Percentiles rank a stretch among this genome's conserved stretches.
phyloP scores from a whole-genome alignment of 2,113 vertebrate genomes.

The Micromys minutus region DNA sequence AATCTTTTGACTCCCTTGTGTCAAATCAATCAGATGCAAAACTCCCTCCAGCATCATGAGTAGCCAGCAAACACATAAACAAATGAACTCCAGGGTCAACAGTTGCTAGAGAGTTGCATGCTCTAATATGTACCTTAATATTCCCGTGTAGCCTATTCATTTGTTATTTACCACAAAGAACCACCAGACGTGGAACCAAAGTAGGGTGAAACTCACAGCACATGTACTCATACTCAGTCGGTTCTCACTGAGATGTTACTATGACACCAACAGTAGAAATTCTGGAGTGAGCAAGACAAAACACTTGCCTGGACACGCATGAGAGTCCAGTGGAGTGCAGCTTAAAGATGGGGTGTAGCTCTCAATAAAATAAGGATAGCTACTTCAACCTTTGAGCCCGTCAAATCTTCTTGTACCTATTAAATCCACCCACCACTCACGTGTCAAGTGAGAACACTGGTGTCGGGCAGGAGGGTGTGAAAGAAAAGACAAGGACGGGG shows the following conservation, averaged over 20 bases:
- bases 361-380: background rate
- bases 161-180: background rate
- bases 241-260: background rate
- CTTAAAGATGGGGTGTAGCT: background rate
- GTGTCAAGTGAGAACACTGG: background rate
- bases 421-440: background rate
- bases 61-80: background rate
- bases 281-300: background rate
- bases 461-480: no score
- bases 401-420: background rate
- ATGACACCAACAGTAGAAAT: background rate
- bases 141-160: background rate
- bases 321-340: background rate
- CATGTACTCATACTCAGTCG: background rate
- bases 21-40: background rate
- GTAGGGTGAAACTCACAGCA: background rate
- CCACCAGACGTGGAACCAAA: background rate
- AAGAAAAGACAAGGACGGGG: background rate
- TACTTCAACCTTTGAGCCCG: background rate
- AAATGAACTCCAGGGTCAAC: background rate
- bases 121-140: background rate
- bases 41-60: background rate
- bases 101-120: no score
- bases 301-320: fast-evolving
- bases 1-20: background rate